phyloP scores from a whole-genome alignment of 1,140 invertebrate genomes.

The Drosophila grimshawi region DNA sequence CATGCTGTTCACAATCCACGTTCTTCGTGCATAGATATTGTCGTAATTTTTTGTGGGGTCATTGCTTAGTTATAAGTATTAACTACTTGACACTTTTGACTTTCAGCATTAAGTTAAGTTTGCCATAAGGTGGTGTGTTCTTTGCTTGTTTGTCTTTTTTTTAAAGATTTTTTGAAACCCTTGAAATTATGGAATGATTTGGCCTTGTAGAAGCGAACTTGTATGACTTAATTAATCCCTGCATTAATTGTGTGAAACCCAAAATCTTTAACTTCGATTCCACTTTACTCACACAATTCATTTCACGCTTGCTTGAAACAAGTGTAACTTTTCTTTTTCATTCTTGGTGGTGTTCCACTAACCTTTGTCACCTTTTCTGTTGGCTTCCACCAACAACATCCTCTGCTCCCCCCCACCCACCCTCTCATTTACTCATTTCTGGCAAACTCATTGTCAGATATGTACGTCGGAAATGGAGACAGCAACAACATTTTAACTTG shows the following conservation, averaged over 20 bases:
- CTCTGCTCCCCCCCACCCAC: background rate
- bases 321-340: slow-evolving; percentile 7
- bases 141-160: background rate
- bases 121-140: background rate
- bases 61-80: slow-evolving; percentile 65
- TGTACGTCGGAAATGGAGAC: slow-evolving; percentile 19
- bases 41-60: slow-evolving; percentile 56
- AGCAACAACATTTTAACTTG: slow-evolving; percentile 51
- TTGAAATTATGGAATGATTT: background rate
- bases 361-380: slow-evolving; percentile 66
- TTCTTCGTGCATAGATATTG: slow-evolving; percentile 38
- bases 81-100: slow-evolving; percentile 47
- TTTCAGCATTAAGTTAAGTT: slow-evolving; percentile 13
- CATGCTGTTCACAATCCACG: slow-evolving; percentile 21
- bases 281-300: slow-evolving; percentile 10
- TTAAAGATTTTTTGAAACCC: background rate
- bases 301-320: background rate
- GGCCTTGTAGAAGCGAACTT: too few species aligned
- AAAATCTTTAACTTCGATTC: background rate
- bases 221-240: too few species aligned
- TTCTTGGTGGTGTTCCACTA: slow-evolving; percentile 48
- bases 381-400: slow-evolving; percentile 37
- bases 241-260: background rate
- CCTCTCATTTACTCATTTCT: background rate
- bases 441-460: slow-evolving; percentile 42